Base-by-base conservation (phyloP, 2,113 vertebrate genomes). In the Hippocampus barbouri region DNA sequence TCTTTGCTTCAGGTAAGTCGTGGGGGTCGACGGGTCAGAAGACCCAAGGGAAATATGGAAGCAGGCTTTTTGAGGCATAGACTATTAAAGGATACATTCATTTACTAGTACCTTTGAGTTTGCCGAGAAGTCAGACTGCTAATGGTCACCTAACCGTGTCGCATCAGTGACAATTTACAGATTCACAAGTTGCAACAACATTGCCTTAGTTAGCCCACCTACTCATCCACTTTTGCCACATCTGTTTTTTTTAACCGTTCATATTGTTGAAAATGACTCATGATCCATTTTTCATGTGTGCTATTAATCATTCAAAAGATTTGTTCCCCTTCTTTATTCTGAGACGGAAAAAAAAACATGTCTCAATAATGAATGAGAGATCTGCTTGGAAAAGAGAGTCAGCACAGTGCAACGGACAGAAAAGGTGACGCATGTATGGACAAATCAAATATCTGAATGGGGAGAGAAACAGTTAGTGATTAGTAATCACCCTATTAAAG, bases 361-460 rank as follows among this genome's bases (percentile, higher is more conserved):
- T 75, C 82, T 92, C 86, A 92, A 92, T 91, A 90, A 92, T 92
- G 86, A 78, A 92, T 91, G 89, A 91, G 88, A 83, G 71, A 89
- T 88, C 90, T 87, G 85, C 87, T 85, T 81, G 84, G 88, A 88
- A 89, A 85, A 90, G 88, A 86, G 89, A 92, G 77, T 66, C 70
- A 71, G 86, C 74, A 73, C 60, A 65, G 69, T 75, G 83, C 40
- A 82, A 89, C 81, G 76, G 86, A 86, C 84, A 81, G 67, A 76
- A 84, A 82, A 74, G 81, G 23, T 49, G 75, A 75, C 57, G 71
- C 43, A 43, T 34, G 66, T 34, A 71, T 40, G 66, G 69, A 73
- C 72, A 30, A 60, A 71, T 4, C 8, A n/a, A 56, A 56, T 11
- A 2, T 1, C 18, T 51, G 49, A 56, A 56, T 9, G 60, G 63